Evolutionary conservation across 2,113 vertebrate genomes (phyloP), one percentile per base, ranked within the genome.

Genomic region (Amphilophus citrinellus): DNA sequence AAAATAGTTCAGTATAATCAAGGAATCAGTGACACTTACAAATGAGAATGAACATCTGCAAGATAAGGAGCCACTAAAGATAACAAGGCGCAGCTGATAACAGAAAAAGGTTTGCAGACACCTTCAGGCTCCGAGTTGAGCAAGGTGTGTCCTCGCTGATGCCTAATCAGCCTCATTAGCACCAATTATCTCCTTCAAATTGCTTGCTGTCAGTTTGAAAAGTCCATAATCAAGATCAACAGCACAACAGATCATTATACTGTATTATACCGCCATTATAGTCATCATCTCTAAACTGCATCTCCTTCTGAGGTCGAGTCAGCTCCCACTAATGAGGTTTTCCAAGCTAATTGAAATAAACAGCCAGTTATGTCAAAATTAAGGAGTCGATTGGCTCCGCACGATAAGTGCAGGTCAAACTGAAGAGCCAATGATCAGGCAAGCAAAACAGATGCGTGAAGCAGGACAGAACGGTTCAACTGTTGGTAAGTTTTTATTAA

Each of bases 161-260:
- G 63, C 80, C 80, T 92, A 88, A 93, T 94, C 87, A 87, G 61
- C 87, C 87, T 95, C 84, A 95, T 95, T 92, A 92, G 11, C 71
- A 20, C 76, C 79, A 92, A 95, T 95, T 91, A 94, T 79, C 85
- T 60, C 80, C 63, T 61, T 80, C 78, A 89, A 87, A 93, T 89
- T 82, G 90, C 84, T 91, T 77, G 78, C 89, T 84, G 88, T 92
- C 87, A 84, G 27, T 79, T 84, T 75, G 73, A 81, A 79, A 88
- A 59, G 77, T 90, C 88, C 83, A 77, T 88, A 88, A 94, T 92
- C 88, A 85, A 84, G 89, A 91, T 86, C 63, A 91, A 80, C 81
- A 90, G 79, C 90, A 65, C 92, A 86, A 88, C 76, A 76, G 80
- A 88, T 89, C 65, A 87, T 92, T 83, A 90, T 20, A 30, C 86